Percentiles rank a stretch among this genome's conserved stretches.
Conservation (phyloP, 1,140 invertebrate genomes). For the Panulirus ornatus region DNA sequence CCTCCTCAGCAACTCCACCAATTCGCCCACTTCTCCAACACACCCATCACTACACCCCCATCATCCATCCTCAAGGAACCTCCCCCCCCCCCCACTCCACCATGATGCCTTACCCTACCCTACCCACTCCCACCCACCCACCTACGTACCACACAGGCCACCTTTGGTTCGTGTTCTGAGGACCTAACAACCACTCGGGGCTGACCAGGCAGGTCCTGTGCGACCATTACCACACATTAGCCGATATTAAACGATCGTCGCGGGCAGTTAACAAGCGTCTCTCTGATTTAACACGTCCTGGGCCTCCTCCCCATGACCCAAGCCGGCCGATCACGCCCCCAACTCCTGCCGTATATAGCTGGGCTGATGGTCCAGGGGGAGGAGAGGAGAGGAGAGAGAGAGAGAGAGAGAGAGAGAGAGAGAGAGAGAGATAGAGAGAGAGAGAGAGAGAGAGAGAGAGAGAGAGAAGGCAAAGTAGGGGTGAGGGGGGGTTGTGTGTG, state of each 20-base stretch:
- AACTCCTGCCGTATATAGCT: slow-evolving; percentile 5
- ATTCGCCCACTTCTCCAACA: no score
- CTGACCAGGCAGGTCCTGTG: neutral
- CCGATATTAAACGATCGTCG: slow-evolving; percentile 38
- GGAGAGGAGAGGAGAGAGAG: neutral
- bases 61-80: no score
- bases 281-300: neutral
- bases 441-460: neutral
- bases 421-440: neutral
- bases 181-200: neutral
- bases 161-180: neutral
- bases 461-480: neutral
- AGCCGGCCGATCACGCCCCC: neutral
- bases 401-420: neutral
- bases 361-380: neutral
- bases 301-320: neutral
- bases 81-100: neutral
- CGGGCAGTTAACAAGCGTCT: slow-evolving; percentile 33
- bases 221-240: slow-evolving; percentile 50
- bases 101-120: neutral
- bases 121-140: neutral
- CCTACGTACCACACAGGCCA: neutral
- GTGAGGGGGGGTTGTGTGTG: neutral
- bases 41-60: no score
- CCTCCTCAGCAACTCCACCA: no score